Conservation (phyloP, 64 coral and sea anemone species). For the Pocillopora damicornis region DNA sequence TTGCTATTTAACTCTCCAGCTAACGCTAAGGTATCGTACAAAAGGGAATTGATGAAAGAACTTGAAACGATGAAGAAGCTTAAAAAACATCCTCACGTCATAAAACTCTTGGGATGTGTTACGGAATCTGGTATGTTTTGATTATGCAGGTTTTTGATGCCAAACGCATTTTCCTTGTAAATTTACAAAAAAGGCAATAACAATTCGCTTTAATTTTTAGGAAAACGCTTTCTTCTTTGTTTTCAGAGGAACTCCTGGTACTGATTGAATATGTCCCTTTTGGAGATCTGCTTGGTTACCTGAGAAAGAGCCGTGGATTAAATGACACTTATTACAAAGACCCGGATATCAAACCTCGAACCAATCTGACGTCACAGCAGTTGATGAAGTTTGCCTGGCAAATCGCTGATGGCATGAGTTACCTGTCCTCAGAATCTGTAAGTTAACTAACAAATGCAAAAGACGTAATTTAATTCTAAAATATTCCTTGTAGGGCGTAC, state of each 20-base stretch:
- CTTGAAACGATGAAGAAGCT: conserved; percentile 45
- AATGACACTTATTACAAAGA: neutral
- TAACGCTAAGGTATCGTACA: conserved; percentile 11
- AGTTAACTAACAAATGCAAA: neutral
- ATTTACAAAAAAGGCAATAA: no score
- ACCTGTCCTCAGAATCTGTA: neutral
- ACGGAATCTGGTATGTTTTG: conserved; percentile 15
- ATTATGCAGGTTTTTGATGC: no score
- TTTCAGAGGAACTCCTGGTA: neutral
- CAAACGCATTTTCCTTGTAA: no score
- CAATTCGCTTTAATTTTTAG: no score
- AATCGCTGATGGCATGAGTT: neutral
- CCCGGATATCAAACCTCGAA: neutral
- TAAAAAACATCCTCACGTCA: conserved; percentile 37
- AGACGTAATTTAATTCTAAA: no score
- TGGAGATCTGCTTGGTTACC: neutral
- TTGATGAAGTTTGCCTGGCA: neutral
- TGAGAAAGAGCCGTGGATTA: neutral
- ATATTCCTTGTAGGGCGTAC: no score
- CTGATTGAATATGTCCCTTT: neutral
- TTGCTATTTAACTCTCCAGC: neutral
- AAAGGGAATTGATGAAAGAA: conserved; percentile 33
- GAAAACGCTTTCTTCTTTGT: neutral
- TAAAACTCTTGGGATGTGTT: conserved; percentile 38
- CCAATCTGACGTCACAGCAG: neutral